Percentiles rank a stretch among this genome's conserved stretches.
Conservation (phyloP, 2,113 vertebrate species). For the Carollia perspicillata region DNA sequence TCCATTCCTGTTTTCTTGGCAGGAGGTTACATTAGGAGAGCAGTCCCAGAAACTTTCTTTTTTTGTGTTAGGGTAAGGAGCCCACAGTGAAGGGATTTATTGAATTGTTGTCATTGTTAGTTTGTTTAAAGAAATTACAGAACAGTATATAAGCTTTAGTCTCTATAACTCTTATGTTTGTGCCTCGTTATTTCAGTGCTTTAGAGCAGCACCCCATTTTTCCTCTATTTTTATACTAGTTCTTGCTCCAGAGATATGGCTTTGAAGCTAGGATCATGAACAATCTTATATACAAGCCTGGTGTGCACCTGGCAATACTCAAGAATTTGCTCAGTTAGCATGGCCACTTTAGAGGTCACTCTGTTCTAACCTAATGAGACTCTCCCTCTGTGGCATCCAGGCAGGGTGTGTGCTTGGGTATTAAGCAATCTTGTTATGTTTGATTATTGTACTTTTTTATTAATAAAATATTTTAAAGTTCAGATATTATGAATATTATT, state of each 20-base stretch:
- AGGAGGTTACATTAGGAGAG: neutral
- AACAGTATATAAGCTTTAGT: conserved; percentile 42
- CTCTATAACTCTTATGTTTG: conserved; percentile 39
- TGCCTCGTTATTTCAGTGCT: conserved; percentile 35
- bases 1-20: neutral
- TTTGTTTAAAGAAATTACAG: conserved; percentile 59
- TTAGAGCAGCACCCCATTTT: neutral
- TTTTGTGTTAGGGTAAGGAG: conserved; percentile 37
- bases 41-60: conserved; percentile 21
- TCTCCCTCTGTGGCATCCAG: conserved; percentile 11
- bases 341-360: conserved; percentile 39
- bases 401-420: conserved; percentile 37
- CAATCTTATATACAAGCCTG: neutral
- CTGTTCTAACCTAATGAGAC: neutral
- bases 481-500: conserved; percentile 21
- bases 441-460: conserved; percentile 58
- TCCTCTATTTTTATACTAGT: conserved; percentile 44
- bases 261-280: conserved; percentile 9
- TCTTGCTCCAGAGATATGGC: conserved; percentile 36
- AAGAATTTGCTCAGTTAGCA: conserved; percentile 49
- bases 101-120: neutral
- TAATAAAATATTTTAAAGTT: conserved; percentile 69
- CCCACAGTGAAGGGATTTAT: conserved; percentile 29
- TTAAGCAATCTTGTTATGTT: conserved; percentile 50
- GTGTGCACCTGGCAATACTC: conserved; percentile 10